Evolutionary conservation across 2,113 vertebrate species (phyloP), one percentile per base, ranked within the genome.

Genomic region (Pelecanoides urinatrix): DNA sequence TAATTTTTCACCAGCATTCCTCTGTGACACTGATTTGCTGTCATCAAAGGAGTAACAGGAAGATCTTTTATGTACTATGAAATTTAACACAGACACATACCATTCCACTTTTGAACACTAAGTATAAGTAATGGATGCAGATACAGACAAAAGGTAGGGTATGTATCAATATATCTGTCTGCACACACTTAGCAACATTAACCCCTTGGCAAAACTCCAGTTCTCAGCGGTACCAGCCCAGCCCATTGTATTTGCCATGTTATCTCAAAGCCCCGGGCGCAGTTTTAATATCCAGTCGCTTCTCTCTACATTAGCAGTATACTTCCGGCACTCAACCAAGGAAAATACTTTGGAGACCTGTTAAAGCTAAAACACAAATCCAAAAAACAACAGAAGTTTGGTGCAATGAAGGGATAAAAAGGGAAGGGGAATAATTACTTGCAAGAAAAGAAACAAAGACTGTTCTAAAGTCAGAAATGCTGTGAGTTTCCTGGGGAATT

Each of bases 191-290:
- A 82, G 65, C 80, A 76, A 36, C 32, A 82, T 9, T 23, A 47
- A 87, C 30, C 23, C 62, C 74, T 19, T 87, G 91, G 94, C 86
- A 92, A 11, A 94, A 63, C 62, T 85, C 84, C 92, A 91, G 87
- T 1, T 65, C 77, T 25, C 5, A 0, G 36, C 2, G 73, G 73
- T 45, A 49, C 68, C 80, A 59, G 83, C 56, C 75, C 92, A 84
- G 72, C 67, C 68, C 80, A 16, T 5, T 72, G 76, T 62, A 68
- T 73, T 36, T 84, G 78, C 71, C 13, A 8, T 0, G 8, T 50
- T 71, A 80, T 26, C 82, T 63, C 78, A 77, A 79, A 94, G 81
- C 88, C 84, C 36, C 2, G 36, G 77, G 76, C 20, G 2, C 4
- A 42, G 30, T 2, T 94, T 62, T 70, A 14, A 58, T 36, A 81